phyloP scores from a whole-genome alignment of 1,140 invertebrate species.

The Coboldia fuscipes region DNA sequence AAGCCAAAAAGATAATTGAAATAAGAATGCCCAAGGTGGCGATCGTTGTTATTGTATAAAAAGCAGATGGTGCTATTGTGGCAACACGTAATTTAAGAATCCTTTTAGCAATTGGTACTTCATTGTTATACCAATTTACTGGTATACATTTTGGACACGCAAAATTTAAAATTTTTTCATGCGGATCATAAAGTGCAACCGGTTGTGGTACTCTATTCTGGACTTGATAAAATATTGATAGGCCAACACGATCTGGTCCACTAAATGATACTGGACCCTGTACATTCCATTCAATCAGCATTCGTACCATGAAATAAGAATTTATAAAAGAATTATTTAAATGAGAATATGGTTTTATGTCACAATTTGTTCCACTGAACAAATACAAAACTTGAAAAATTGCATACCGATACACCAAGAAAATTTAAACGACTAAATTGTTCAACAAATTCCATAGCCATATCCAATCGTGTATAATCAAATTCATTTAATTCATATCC shows the following conservation, averaged over 20 bases:
- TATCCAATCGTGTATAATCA: conserved; percentile 42
- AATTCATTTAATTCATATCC: conserved; percentile 34
- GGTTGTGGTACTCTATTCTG: conserved; percentile 45
- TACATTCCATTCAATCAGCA: background rate
- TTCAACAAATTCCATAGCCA: conserved; percentile 40
- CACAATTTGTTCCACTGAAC: no score
- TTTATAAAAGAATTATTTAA: no score
- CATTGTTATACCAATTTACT: conserved; percentile 49
- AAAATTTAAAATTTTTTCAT: conserved; percentile 38
- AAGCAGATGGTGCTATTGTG: conserved; percentile 51
- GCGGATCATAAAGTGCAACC: conserved; percentile 55
- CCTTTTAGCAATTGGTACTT: conserved; percentile 53
- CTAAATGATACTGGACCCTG: conserved; percentile 73
- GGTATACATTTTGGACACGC: conserved; percentile 42
- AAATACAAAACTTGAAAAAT: no score
- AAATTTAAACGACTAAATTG: conserved; percentile 53
- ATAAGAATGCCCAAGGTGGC: conserved; percentile 55
- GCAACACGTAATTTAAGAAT: conserved; percentile 45
- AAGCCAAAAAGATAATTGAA: conserved; percentile 55
- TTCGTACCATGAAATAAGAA: background rate
- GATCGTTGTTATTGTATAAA: conserved; percentile 41
- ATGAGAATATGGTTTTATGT: no score
- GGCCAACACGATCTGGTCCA: conserved; percentile 63
- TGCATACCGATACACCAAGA: conserved; percentile 59
- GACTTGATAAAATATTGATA: conserved; percentile 65